Conservation (phyloP, 2,113 vertebrate species). For the Nanorana parkeri region DNA sequence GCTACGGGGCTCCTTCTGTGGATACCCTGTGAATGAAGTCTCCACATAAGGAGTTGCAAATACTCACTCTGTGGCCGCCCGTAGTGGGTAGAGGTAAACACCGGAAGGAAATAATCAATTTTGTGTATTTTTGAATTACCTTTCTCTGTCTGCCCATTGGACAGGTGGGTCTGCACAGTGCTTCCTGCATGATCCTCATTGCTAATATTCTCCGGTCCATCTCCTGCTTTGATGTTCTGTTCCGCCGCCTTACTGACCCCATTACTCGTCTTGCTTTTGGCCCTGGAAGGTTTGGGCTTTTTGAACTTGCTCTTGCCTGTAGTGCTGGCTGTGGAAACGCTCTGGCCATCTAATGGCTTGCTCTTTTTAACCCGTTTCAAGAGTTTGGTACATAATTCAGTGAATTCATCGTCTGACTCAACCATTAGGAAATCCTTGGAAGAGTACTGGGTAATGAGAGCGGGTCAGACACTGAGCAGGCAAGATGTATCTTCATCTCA, state of each 20-base stretch:
- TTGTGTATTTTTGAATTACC: background rate
- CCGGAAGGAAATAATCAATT: too few species aligned
- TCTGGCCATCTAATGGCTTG: slow-evolving; percentile 53
- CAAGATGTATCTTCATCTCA: slow-evolving; percentile 20
- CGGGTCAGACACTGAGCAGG: background rate
- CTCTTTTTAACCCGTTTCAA: slow-evolving; percentile 75
- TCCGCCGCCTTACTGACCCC: slow-evolving; percentile 52
- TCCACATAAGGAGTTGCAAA: too few species aligned
- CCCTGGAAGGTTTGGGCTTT: slow-evolving; percentile 58
- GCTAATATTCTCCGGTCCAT: slow-evolving; percentile 26
- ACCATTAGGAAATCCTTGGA: slow-evolving; percentile 74
- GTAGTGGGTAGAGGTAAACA: too few species aligned
- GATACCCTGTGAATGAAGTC: too few species aligned
- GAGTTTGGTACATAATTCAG: slow-evolving; percentile 81
- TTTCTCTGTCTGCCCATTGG: background rate
- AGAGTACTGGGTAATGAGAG: background rate
- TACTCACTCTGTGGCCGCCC: too few species aligned
- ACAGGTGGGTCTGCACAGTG: background rate
- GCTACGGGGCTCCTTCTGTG: too few species aligned
- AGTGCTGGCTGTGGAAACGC: slow-evolving; percentile 35
- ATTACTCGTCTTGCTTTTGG: slow-evolving; percentile 52
- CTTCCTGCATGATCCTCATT: background rate
- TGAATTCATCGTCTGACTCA: slow-evolving; percentile 90
- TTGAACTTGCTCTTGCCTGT: slow-evolving; percentile 58
- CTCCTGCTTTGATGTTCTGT: background rate